These are phyloP conservation scores for Limonius californicus DNA, from an alignment of 1,140 invertebrate species.

Conservation along the genomic window DNA sequence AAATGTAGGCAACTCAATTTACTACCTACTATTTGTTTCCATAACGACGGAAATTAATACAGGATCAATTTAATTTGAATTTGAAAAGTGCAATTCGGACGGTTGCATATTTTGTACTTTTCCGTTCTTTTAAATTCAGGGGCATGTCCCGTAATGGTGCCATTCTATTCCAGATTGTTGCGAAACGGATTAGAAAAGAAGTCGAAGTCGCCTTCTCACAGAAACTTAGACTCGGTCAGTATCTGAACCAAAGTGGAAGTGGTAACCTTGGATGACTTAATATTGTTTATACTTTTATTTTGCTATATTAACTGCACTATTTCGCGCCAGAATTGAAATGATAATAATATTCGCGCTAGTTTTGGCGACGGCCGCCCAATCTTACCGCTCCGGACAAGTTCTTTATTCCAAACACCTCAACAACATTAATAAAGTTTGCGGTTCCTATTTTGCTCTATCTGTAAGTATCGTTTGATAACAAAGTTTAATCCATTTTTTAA, in stretches of 20 bases:
- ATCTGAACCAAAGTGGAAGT: slow-evolving; percentile 1
- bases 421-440: slow-evolving; percentile 6
- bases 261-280: slow-evolving; percentile 9
- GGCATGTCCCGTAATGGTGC: neutral
- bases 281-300: slow-evolving; percentile 7
- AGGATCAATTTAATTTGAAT: too few relatives aligned
- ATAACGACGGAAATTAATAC: too few relatives aligned
- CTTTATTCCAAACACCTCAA: neutral
- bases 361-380: neutral
- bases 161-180: slow-evolving; percentile 3
- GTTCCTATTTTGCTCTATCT: neutral
- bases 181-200: slow-evolving; percentile 8
- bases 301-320: neutral
- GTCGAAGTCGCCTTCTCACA: neutral
- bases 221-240: neutral
- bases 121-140: neutral
- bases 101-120: slow-evolving; percentile 2
- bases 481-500: too few relatives aligned
- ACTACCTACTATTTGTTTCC: too few relatives aligned
- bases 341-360: neutral
- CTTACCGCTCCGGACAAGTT: neutral
- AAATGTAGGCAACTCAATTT: too few relatives aligned
- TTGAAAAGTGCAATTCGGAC: too few relatives aligned
- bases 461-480: too few relatives aligned
- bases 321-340: slow-evolving; percentile 7